Conservation (phyloP, 1,140 invertebrate species). For the Littorina saxatilis region DNA sequence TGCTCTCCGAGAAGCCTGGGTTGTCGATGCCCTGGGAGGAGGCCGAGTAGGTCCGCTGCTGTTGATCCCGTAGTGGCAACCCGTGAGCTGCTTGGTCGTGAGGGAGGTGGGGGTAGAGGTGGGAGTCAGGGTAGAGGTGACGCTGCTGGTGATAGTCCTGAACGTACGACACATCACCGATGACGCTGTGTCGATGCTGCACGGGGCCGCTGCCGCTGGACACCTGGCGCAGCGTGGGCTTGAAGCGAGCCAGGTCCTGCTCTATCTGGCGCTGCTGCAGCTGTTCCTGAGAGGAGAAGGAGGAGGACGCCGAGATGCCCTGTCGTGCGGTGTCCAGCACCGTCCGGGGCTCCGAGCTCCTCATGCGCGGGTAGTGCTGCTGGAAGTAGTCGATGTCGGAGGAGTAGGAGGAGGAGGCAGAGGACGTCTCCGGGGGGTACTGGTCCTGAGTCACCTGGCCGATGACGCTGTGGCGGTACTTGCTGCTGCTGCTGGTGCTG, state of each 20-base stretch:
- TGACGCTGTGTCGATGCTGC: conserved; percentile 21
- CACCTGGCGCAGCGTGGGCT: not conserved
- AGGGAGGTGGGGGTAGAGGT: not conserved
- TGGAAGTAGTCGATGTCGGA: conserved; percentile 1
- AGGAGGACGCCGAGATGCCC: not conserved
- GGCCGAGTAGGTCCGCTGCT: conserved; percentile 4
- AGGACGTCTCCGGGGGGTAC: too few relatives aligned
- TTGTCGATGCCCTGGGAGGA: conserved; percentile 27
- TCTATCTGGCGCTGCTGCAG: not conserved
- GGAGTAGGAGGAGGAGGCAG: not conserved
- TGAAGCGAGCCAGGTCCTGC: not conserved
- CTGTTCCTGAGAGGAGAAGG: conserved; percentile 8
- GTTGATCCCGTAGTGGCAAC: conserved; percentile 29
- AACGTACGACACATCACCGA: conserved; percentile 2
- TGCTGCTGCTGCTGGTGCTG: not conserved
- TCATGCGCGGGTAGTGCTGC: conserved; percentile 17
- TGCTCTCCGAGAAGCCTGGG: conserved; percentile 16
- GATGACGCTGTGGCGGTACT: conserved; percentile 29
- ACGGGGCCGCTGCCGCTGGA: not conserved
- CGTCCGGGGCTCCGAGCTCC: not conserved
- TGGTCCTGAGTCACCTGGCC: conserved; percentile 14
- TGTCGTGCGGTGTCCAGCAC: not conserved
- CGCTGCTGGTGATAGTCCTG: conserved; percentile 13
- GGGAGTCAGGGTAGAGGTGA: not conserved
- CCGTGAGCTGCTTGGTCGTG: conserved; percentile 12